Evolutionary conservation across 2,113 vertebrate species (phyloP), one percentile per base, ranked within the genome.

Genomic region (Embiotoca jacksoni): DNA sequence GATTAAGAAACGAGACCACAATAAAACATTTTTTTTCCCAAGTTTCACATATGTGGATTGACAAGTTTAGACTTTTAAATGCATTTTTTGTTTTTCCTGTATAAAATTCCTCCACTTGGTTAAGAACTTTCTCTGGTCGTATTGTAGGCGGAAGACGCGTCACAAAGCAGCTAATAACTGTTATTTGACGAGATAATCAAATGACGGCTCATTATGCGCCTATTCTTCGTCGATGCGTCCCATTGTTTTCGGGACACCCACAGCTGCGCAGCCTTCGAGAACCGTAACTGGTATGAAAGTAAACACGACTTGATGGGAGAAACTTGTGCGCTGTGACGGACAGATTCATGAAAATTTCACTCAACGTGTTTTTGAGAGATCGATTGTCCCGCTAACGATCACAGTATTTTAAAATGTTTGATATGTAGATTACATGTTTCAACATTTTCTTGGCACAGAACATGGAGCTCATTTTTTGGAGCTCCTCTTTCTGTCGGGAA

Each of bases 171-270:
- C 23, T 23, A 23, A 23, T 23, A 23, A 23, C 23, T 23, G 23
- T 23, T 23, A 23, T 23, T 23, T 15, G 11, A 31, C 36, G 14
- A 49, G 5, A 72, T 61, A 61, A 72, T 52, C 3, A 49, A 64
- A 44, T 62, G 32, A 47, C 49, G 36, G 54, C 58, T 60, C 5
- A 66, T 79, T 71, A 59, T 50, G 65, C 50, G 60, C 2, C 15
- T 11, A 10, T 44, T 81, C 23, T 23, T 23, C 23, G 23, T 23
- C 23, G 23, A 2, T 16, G 9, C 33, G 33, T 33, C 7, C 10
- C 6, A 70, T 53, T 41, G 6, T 74, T 68, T 70, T 73, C 8
- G 23, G 49, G 15, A 13, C 37, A 47, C 32, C 30, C 23, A 32
- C 30, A 2, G 53, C 52, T 47, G 49, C 39, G 33, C 39, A 55